Conservation (phyloP, 2,113 vertebrate species). For the Oreotrochilus melanogaster region DNA sequence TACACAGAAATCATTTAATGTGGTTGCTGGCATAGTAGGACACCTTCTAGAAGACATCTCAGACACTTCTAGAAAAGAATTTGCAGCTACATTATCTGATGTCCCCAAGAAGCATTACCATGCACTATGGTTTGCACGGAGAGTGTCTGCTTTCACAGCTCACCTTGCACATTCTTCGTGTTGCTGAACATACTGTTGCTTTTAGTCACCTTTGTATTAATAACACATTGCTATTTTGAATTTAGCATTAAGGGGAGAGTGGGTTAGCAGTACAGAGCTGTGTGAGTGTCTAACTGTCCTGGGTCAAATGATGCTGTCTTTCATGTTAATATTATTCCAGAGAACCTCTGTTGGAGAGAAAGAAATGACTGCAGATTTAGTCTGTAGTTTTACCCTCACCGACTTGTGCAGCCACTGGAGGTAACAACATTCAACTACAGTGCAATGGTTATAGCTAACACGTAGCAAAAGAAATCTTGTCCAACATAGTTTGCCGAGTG, state of each 20-base stretch:
- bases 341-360: not conserved
- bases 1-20: not conserved
- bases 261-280: not conserved
- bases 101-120: not conserved
- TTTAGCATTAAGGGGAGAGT: not conserved
- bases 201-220: not conserved
- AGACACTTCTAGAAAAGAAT: not conserved
- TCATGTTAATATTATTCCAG: not conserved
- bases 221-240: constrained; percentile 36
- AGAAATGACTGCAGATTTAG: not conserved
- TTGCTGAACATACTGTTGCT: not conserved
- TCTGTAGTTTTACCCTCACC: not conserved
- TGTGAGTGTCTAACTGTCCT: not conserved
- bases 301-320: not conserved
- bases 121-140: not conserved
- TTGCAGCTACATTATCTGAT: not conserved
- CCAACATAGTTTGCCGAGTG: not conserved
- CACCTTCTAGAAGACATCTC: not conserved
- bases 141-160: constrained; percentile 7
- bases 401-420: not conserved
- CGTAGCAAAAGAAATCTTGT: not conserved
- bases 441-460: not conserved
- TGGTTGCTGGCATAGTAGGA: not conserved
- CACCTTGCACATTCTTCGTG: not conserved
- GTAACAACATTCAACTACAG: not conserved